Percentiles rank a stretch among this genome's conserved stretches.
Evolutionary conservation across 2,113 vertebrate species (phyloP).

Genomic region (Zonotrichia leucophrys): DNA sequence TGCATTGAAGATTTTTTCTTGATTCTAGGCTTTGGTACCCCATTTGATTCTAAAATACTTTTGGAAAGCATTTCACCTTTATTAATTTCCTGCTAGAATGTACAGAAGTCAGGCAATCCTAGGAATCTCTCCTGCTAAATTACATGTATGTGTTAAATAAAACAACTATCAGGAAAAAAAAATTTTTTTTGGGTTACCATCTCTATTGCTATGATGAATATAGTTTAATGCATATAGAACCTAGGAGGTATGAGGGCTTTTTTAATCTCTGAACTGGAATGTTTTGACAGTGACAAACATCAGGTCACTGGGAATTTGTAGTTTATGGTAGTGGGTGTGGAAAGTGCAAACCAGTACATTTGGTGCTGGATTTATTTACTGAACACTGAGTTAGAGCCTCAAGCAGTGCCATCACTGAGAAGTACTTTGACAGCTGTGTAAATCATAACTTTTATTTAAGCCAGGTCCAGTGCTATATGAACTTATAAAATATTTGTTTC

Average conservation of each 20-base stretch:
- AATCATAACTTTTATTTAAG: background rate
- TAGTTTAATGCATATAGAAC: background rate
- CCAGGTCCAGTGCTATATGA: background rate
- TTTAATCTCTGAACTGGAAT: background rate
- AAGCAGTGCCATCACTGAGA: background rate
- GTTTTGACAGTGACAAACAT: background rate
- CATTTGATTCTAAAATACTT: background rate
- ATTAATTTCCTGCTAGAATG: background rate
- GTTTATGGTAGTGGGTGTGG: background rate
- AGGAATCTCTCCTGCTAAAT: background rate
- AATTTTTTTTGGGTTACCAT: background rate
- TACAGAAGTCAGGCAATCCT: background rate
- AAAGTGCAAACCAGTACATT: background rate
- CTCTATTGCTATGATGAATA: background rate
- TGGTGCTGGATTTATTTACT: background rate
- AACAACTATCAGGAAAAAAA: background rate
- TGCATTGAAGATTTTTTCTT: background rate
- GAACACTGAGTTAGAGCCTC: background rate
- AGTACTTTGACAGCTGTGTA: background rate
- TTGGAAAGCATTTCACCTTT: background rate
- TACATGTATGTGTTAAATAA: background rate
- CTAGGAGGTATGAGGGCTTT: background rate
- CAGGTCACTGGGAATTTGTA: background rate
- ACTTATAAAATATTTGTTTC: background rate
- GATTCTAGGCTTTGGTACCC: background rate